Conservation (phyloP, 1,140 invertebrate genomes). For the Drosophila arawakana region DNA sequence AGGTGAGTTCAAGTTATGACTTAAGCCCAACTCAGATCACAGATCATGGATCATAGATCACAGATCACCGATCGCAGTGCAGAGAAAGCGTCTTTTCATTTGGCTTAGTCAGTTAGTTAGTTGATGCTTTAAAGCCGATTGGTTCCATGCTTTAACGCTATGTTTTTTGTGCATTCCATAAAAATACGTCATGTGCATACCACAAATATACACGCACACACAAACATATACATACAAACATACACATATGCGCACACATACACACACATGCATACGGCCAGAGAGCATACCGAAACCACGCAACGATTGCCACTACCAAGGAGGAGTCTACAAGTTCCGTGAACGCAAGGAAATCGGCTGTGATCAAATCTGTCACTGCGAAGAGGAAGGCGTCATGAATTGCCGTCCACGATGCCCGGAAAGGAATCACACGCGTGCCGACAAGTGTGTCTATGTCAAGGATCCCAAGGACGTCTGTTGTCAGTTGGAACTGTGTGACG, state of each 20-base stretch:
- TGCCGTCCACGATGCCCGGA: conserved; percentile 78
- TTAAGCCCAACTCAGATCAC: not conserved
- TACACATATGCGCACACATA: conserved; percentile 25
- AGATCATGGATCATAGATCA: not conserved
- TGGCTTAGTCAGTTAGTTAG: conserved; percentile 7
- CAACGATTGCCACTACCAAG: conserved; percentile 90
- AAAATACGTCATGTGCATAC: conserved; percentile 53
- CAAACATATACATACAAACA: conserved; percentile 15
- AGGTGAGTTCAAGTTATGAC: conserved; percentile 49
- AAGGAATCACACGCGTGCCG: conserved; percentile 83
- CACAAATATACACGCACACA: conserved; percentile 20
- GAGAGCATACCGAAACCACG: conserved; percentile 65
- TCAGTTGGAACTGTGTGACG: conserved; percentile 92
- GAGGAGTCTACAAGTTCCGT: conserved; percentile 89
- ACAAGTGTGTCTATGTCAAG: conserved; percentile 90
- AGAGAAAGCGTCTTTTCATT: conserved; percentile 25
- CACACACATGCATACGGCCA: conserved; percentile 32
- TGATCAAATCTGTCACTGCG: conserved; percentile 90
- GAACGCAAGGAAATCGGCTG: conserved; percentile 92
- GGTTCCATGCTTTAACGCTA: conserved; percentile 51
- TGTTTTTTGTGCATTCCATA: conserved; percentile 65
- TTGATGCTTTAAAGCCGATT: conserved; percentile 41
- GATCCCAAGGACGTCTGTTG: conserved; percentile 93
- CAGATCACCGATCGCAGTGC: too few species aligned
- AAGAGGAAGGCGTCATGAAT: conserved; percentile 87